Evolutionary conservation across 2,797 vertebrate genomes (phyloP).

Genomic region (Argentina silus): DNA sequence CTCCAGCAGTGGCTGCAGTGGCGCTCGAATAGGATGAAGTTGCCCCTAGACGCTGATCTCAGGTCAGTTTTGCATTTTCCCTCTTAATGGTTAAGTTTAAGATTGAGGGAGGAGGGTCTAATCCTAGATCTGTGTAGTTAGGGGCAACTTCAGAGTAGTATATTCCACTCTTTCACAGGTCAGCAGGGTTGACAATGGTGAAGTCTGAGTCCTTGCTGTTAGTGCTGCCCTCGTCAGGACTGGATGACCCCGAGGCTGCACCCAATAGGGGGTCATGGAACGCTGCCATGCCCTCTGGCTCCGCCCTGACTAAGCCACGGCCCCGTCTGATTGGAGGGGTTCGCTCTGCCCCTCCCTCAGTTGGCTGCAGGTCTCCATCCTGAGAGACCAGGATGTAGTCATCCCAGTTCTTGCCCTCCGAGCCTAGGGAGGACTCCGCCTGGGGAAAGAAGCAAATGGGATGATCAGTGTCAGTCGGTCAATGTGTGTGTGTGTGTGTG

Average conservation of each 20-base stretch:
- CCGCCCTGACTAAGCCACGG: constrained; percentile 61
- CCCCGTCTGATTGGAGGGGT: constrained; percentile 55
- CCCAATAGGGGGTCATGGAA: constrained; percentile 90
- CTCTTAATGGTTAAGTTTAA: constrained; percentile 21
- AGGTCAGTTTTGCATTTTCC: constrained; percentile 34
- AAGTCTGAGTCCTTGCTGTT: constrained; percentile 99
- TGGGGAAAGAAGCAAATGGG: neutral
- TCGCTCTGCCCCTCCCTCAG: constrained; percentile 51
- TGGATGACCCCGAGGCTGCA: constrained; percentile 86
- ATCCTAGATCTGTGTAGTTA: neutral
- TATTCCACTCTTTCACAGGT: constrained; percentile 72
- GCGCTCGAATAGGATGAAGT: constrained; percentile 18
- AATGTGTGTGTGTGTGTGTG: too few species aligned
- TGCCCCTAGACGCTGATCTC: constrained; percentile 11
- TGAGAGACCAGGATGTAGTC: constrained; percentile 93
- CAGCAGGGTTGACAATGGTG: constrained; percentile 93
- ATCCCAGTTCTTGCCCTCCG: constrained; percentile 81
- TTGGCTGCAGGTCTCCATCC: constrained; percentile 78
- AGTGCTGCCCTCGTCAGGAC: constrained; percentile 92
- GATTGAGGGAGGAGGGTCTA: neutral
- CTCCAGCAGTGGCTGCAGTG: constrained; percentile 31
- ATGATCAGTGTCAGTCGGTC: neutral
- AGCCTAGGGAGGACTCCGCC: constrained; percentile 45
- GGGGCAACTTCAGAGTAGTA: neutral
- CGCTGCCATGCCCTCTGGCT: constrained; percentile 68